phyloP scores from a whole-genome alignment of 2,113 vertebrate species.

The Entosphenus tridentatus region DNA sequence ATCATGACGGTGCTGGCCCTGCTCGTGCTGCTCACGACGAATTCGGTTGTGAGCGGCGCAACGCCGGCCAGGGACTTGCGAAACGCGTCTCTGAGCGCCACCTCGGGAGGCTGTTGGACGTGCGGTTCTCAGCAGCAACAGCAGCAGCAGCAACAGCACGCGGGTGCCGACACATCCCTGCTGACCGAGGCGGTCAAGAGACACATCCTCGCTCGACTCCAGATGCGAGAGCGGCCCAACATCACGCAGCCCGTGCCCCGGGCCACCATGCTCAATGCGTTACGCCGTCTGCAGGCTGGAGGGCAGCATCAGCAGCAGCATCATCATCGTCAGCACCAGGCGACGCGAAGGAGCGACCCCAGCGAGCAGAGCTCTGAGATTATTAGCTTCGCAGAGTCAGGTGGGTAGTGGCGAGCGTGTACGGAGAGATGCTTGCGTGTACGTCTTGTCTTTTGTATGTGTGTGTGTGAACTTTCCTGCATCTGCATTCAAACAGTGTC shows the following conservation, averaged over 20 bases:
- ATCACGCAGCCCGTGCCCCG: conserved; percentile 83
- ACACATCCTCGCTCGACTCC: conserved; percentile 71
- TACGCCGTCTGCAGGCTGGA: conserved; percentile 51
- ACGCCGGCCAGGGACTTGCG: no score
- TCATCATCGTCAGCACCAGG: conserved; percentile 65
- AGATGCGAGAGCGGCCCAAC: conserved; percentile 79
- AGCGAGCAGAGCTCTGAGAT: conserved; percentile 59
- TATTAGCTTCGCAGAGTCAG: conserved; percentile 68
- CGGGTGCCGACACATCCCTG: not conserved
- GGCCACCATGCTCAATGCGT: conserved; percentile 79
- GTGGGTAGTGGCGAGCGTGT: not conserved
- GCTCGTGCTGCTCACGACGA: no score
- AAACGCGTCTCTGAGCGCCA: no score
- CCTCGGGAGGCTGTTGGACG: no score
- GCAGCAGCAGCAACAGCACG: not conserved
- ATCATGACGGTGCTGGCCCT: no score
- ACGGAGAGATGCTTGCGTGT: not conserved
- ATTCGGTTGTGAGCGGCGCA: no score
- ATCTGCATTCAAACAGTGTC: not conserved
- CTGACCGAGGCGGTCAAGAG: conserved; percentile 60
- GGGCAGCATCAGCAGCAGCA: conserved; percentile 39
- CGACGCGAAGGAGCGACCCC: conserved; percentile 24
- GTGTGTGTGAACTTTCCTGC: not conserved
- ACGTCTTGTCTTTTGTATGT: not conserved
- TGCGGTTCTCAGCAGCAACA: no score